These are phyloP conservation scores for Toxotes lorentzi DNA, from an alignment of 2,797 vertebrate genomes.

Conservation along the genomic window DNA sequence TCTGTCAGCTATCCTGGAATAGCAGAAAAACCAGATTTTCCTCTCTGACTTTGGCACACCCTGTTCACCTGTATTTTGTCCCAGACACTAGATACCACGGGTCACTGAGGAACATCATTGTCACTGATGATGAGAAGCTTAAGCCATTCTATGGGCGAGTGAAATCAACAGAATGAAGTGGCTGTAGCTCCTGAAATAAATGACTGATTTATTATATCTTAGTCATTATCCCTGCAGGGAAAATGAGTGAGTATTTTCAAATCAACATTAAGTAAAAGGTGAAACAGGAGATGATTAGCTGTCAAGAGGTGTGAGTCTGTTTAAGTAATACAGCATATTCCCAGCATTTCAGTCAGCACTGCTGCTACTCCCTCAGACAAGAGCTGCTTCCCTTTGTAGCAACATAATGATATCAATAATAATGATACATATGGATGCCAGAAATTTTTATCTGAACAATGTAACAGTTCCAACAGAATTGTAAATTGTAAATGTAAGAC, in stretches of 20 bases:
- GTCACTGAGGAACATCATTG: slow-evolving; percentile 30
- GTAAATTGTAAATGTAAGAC: slow-evolving; percentile 10
- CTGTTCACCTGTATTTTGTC: slow-evolving; percentile 65
- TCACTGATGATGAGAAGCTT: slow-evolving; percentile 12
- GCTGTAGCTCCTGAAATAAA: background rate
- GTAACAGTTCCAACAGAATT: slow-evolving; percentile 7
- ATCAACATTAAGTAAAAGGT: background rate
- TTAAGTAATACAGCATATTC: slow-evolving; percentile 15
- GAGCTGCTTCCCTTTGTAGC: slow-evolving; percentile 3
- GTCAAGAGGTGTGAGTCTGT: slow-evolving; percentile 3
- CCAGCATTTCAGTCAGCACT: background rate
- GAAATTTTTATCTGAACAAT: slow-evolving; percentile 19
- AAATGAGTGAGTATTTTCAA: background rate
- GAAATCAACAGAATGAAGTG: background rate
- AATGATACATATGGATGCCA: slow-evolving; percentile 11
- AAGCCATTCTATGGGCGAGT: background rate
- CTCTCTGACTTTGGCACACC: slow-evolving; percentile 56
- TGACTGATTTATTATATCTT: background rate
- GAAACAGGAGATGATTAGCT: slow-evolving; percentile 10
- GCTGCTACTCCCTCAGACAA: background rate
- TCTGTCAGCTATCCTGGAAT: slow-evolving; percentile 8
- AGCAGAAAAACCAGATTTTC: slow-evolving; percentile 71
- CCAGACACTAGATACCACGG: slow-evolving; percentile 57
- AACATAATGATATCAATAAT: slow-evolving; percentile 21
- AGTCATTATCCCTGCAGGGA: background rate